Evolutionary conservation across 2,888 invertebrate genomes (phyloP).

Genomic region (Polyommatus iphigenia): DNA sequence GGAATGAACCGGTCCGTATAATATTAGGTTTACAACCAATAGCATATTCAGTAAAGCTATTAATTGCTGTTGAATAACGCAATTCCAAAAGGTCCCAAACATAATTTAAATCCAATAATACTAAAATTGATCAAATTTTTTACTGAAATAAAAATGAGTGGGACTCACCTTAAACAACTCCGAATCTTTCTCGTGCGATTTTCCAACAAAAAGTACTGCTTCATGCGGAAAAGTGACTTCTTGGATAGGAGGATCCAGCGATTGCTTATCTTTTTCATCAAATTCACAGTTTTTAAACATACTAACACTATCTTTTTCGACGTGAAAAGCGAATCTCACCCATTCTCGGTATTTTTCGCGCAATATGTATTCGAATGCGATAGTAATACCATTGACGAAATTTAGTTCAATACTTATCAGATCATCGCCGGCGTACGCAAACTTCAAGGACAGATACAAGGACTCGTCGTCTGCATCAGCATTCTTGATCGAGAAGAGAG

Average conservation of each 20-base stretch:
- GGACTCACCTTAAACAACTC: not conserved
- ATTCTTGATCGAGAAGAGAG: not conserved
- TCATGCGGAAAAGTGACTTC: not conserved
- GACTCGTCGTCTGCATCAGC: not conserved
- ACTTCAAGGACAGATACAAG: slow-evolving; percentile 34
- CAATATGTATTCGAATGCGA: slow-evolving; percentile 13
- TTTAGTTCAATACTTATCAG: slow-evolving; percentile 17
- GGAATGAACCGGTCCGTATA: not conserved
- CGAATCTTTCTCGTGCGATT: not conserved
- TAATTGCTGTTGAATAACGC: not conserved
- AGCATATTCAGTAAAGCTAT: not conserved
- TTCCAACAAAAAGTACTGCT: not conserved
- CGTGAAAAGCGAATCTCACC: slow-evolving; percentile 34
- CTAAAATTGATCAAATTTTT: no score
- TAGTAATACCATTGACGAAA: not conserved
- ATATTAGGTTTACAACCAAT: not conserved
- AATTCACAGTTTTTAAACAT: slow-evolving; percentile 36
- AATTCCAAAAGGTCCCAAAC: not conserved
- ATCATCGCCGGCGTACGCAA: slow-evolving; percentile 38
- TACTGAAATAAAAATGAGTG: not conserved
- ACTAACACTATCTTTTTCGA: slow-evolving; percentile 33
- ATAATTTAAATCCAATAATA: not conserved
- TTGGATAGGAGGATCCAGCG: not conserved
- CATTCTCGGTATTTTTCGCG: slow-evolving; percentile 33
- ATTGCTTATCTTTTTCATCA: not conserved